A percentile compares a stretch with the other conserved stretches of the same genome.
Conservation (phyloP, 2,113 vertebrate genomes). For the Carollia perspicillata region DNA sequence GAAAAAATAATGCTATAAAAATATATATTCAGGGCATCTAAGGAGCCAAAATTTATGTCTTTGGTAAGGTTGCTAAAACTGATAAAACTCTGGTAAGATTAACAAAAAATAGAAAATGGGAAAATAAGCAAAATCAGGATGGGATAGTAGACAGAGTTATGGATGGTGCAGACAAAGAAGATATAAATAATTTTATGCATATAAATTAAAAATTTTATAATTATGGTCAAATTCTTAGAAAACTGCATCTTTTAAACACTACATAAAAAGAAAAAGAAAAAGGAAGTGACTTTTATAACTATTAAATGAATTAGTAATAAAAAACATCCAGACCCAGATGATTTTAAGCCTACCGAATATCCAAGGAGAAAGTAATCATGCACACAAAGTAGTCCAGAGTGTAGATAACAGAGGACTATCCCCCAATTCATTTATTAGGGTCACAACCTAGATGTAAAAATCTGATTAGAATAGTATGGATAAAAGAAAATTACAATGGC, state of each 20-base stretch:
- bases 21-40: background rate
- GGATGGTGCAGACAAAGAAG: background rate
- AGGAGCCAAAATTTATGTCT: background rate
- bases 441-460: background rate
- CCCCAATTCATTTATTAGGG: background rate
- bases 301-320: background rate
- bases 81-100: background rate
- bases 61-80: background rate
- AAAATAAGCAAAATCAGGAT: background rate
- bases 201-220: background rate
- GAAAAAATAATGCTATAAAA: background rate
- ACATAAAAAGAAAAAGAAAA: background rate
- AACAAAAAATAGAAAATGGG: background rate
- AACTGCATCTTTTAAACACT: background rate
- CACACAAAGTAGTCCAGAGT: background rate
- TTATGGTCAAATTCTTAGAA: background rate
- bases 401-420: background rate
- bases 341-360: background rate
- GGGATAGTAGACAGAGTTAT: background rate
- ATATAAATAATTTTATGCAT: background rate
- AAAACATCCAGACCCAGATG: background rate
- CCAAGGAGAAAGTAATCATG: background rate
- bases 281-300: background rate
- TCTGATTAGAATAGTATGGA: background rate
- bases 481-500: background rate